Base-by-base conservation (phyloP, 2,113 vertebrate genomes). In the Microcebus jonahi region DNA sequence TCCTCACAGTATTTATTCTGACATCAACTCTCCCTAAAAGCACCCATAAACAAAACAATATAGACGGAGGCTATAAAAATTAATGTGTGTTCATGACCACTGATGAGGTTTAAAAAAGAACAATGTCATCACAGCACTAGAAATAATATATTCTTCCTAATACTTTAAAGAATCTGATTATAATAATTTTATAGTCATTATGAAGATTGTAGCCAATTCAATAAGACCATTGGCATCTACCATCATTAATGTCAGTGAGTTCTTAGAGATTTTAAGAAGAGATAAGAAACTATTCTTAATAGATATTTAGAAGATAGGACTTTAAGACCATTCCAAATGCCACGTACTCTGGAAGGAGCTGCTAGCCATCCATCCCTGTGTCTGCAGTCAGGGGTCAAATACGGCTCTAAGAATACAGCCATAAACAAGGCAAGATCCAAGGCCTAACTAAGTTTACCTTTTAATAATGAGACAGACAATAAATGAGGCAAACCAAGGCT, bases 81-180 rank as follows among this genome's bases (percentile, higher is more conserved):
- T 6, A 55, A 2, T 3, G 31, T 50, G 53, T 31, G 15, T 6
- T 50, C 31, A 21, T 7, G 31, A 31, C 42, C 48, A 48, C 0
- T n/a, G 18, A 8, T 48, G 8, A 57, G 9, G 10, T 14, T 91
- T 84, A 12, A 53, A 53, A 57, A 87, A 75, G 36, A 76, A 65
- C 1, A 71, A 13, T 11, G 5, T 45, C 34, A 42, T 45, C 34
- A 53, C 11, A 76, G 59, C 18, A 48, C 42, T 76, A 27, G 36
- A 96, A 88, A 27, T 27, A 82, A 79, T n/a, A 76, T 0, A 91
- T 59, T 68, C 48, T 92, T 88, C 59, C n/a, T 73, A 61, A 94
- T 17, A 65, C 18, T 80, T 81, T 25, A 57, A 48, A 15, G 34
- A 61, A 71, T 70, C 77, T 27, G 48, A 36, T 17, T 29, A 29